Evolutionary conservation across 1,140 invertebrate genomes (phyloP), one percentile per base, ranked within the genome.

Genomic region (Drosophila ohnishii): DNA sequence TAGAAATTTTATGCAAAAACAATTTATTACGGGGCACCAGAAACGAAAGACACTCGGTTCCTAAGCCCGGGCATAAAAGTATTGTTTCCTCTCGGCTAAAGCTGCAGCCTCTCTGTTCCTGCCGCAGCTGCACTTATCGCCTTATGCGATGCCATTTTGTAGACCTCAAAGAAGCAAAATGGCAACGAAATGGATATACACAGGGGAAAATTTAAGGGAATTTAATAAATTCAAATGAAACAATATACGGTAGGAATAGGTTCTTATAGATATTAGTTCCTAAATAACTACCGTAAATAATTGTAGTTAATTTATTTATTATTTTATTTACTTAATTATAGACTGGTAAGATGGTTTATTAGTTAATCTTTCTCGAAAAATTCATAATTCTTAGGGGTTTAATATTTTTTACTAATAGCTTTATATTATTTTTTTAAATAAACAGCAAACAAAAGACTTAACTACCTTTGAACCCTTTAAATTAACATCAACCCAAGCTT

Each of bases 1-100:
- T 66, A 70, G 53, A 61, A 82, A 78, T 83, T 80, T 78, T 83
- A 83, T 83, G 80, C 80, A 83, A 79, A 83, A 83, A 83, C 80
- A 83, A 83, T 83, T 84, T 83, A 83, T 83, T 84, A 83, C 75
- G 35, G 60, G 45, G 67, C 63, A 50, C 64, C 51, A 45, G 34
- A 34, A 70, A 37, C 34, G 51, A 10, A 55, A 55, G 34, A 55
- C 34, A 53, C 62, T 40, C 47, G 73, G 60, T n/a, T 37, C 59
- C 55, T 69, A 80, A 47, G 51, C 45, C 47, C 55, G 40, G 57
- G 55, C 78, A 80, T 73, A 81, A 76, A 78, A 83, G 70, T 75
- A 83, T 78, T 83, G 80, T 83, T 73, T 76, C 73, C 75, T 64
- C 63, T n/a, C 14, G 45, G 45, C 75, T 67, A 60, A 45, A 47